Percentiles rank a stretch among this genome's conserved stretches.
Conservation (phyloP, 2,797 vertebrate genomes). For the Cossypha heuglini region DNA sequence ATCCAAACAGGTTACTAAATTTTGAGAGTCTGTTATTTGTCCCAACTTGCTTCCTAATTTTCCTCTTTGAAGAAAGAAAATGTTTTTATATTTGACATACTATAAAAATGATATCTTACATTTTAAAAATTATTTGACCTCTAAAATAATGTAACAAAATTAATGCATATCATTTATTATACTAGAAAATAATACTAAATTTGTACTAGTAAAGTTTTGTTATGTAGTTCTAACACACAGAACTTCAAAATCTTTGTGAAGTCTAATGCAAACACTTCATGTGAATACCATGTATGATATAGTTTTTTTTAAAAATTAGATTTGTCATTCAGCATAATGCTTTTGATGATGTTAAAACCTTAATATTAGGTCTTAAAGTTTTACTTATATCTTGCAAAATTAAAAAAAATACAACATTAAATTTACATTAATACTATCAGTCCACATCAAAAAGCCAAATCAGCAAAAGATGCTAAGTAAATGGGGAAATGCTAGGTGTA, state of each 20-base stretch:
- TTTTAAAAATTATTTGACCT: neutral
- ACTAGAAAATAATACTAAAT: neutral
- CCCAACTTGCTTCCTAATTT: neutral
- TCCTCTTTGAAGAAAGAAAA: neutral
- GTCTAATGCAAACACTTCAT: no score
- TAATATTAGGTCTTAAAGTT: neutral
- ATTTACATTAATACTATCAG: neutral
- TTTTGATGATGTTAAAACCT: neutral
- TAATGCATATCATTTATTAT: neutral
- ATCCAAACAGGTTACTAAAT: neutral
- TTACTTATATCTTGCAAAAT: neutral
- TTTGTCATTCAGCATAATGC: neutral
- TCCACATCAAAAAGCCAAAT: neutral
- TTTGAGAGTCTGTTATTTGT: neutral
- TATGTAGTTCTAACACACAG: neutral
- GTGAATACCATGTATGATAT: neutral
- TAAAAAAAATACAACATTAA: neutral
- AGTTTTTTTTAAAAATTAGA: neutral
- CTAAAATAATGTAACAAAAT: neutral
- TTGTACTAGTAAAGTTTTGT: neutral
- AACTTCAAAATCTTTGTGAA: neutral
- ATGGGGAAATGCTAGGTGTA: neutral
- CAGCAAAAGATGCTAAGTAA: neutral
- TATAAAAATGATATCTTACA: neutral
- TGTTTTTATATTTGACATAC: neutral